Evolutionary conservation across 2,888 invertebrate species (phyloP), one percentile per base, ranked within the genome.

Genomic region (Athrips mouffetella): DNA sequence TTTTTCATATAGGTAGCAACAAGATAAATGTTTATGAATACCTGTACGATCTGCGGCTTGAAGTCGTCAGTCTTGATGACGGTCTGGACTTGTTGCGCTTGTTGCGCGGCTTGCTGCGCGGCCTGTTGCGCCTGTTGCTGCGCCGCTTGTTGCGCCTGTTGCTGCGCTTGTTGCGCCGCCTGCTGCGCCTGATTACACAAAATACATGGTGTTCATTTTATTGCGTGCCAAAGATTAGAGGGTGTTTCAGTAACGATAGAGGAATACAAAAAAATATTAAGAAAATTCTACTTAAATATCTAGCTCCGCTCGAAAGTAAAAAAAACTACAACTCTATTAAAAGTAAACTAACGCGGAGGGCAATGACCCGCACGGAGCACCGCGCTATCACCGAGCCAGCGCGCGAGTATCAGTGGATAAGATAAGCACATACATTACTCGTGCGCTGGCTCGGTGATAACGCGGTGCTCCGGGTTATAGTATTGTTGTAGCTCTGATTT

Each of bases 41-140:
- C 91, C 86, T 91, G 90, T 72, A 88, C 82, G 57, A 88, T 88
- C 64, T 87, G 86, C 1, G 88, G 88, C 62, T 89, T 89, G 54
- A 88, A 86, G 50, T 90, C 76, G 56, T 90, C 77, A 68, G 89
- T 64, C 75, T 89, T 82, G 66, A 86, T 88, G 65, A 89, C 88
- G 70, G 90, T 79, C 46, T 81, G 80, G 66, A 89, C 74, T 57
- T 65, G 67, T 2, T 74, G 73, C 10, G 60, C 59, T 3, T 64
- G 64, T 11, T 63, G 61, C 47, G 73, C 61, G 18, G 52, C 70
- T 21, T 76, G 73, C 16, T 75, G 70, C 20, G 68, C 68, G 3
- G 80, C 78, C 5, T 82, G 79, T 29, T 84, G 84, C 40, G 79
- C 83, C 18, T 86, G 86, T 2, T 87, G 77, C 1, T 77, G 79